phyloP scores from a whole-genome alignment of 1,140 invertebrate species.

The Pogonomyrmex barbatus region DNA sequence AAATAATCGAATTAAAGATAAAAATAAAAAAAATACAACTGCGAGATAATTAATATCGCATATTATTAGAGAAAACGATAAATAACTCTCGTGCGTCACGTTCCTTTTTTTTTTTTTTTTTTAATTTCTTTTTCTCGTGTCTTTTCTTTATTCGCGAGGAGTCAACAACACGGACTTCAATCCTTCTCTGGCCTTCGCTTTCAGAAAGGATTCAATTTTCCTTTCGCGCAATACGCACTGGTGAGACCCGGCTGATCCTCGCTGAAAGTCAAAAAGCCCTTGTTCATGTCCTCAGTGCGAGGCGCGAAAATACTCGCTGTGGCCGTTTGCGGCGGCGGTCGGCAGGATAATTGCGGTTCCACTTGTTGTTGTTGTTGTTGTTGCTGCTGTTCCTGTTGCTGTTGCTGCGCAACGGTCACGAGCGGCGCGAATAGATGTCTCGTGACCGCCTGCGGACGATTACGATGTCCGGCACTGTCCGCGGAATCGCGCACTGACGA shows the following conservation, averaged over 20 bases:
- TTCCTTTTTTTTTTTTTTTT: background rate
- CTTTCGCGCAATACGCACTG: slow-evolving; percentile 88
- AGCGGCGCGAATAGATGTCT: slow-evolving; percentile 84
- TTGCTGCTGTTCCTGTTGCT: slow-evolving; percentile 60
- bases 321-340: slow-evolving; percentile 88
- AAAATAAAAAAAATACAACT: background rate
- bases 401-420: slow-evolving; percentile 44
- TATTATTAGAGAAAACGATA: slow-evolving; percentile 9
- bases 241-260: slow-evolving; percentile 94
- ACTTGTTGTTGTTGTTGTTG: slow-evolving; percentile 67
- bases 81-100: slow-evolving; percentile 12
- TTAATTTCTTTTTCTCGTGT: background rate
- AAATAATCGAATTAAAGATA: slow-evolving; percentile 1
- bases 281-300: slow-evolving; percentile 96
- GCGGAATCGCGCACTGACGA: slow-evolving; percentile 70
- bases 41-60: slow-evolving; percentile 4
- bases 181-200: background rate
- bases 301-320: slow-evolving; percentile 93
- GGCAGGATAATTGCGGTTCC: slow-evolving; percentile 80
- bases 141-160: background rate
- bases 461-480: slow-evolving; percentile 35
- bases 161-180: background rate
- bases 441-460: slow-evolving; percentile 76
- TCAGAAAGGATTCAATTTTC: background rate
- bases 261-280: slow-evolving; percentile 95